These are phyloP conservation scores for Chymomyza costata DNA, from an alignment of 1,140 invertebrate species.

Conservation along the genomic window DNA sequence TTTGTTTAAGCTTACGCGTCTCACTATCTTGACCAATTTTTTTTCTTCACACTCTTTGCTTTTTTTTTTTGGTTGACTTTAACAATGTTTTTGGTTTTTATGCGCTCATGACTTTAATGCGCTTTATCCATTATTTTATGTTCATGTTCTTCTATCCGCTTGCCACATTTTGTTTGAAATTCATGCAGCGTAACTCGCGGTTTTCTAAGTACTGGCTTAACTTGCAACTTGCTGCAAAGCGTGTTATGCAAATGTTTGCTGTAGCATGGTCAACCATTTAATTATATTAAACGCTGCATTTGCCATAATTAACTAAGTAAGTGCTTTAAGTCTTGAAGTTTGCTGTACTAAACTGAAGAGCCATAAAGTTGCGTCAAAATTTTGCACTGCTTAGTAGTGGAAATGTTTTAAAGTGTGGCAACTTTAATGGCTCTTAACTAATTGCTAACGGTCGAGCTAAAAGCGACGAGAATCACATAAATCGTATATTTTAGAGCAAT, in stretches of 20 bases:
- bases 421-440: no score
- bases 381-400: no score
- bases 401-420: no score
- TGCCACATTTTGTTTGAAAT: constrained; percentile 49
- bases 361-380: no score
- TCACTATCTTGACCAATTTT: neutral
- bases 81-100: constrained; percentile 61
- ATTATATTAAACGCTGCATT: constrained; percentile 44
- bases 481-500: no score
- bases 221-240: neutral
- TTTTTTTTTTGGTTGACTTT: constrained; percentile 43
- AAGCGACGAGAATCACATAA: no score
- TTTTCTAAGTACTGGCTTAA: constrained; percentile 37
- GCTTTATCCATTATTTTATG: constrained; percentile 61
- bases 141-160: neutral
- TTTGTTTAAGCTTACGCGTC: constrained; percentile 53
- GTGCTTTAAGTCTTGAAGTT: constrained; percentile 13
- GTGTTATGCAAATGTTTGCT: constrained; percentile 37
- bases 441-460: no score
- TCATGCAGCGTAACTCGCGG: constrained; percentile 47
- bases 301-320: constrained; percentile 44
- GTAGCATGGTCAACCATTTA: constrained; percentile 30
- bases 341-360: no score
- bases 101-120: constrained; percentile 61
- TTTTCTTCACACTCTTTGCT: constrained; percentile 10